Evolutionary conservation across 2,113 vertebrate genomes (phyloP), one percentile per base, ranked within the genome.

Genomic region (Butorides virescens): DNA sequence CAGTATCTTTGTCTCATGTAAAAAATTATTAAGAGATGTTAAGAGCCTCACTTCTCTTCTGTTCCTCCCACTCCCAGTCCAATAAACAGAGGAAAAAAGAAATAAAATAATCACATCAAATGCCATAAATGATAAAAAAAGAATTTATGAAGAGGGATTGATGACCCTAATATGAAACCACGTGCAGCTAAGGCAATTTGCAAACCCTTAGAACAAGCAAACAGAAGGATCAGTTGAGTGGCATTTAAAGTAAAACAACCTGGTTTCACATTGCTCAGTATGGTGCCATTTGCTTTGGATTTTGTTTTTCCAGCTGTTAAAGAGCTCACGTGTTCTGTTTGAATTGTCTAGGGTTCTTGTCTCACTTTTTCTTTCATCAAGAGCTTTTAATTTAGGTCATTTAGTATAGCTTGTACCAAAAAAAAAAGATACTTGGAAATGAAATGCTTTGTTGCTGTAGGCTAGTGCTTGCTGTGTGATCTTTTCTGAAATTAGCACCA

Each of bases 381-480:
- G 47, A 88, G 75, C 29, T 81, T 93, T 96, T 90, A 80, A 92
- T 94, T 90, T 82, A 56, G 21, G 46, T 66, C 29, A 80, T 80
- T 90, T 71, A 30, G 7, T 36, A 56, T 34, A 53, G 65, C 46
- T 68, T 61, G 32, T 65, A 55, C 42, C 10, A 4, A 32, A 72
- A 81, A 61, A 92, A 84, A 67, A 39, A 68, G 21, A 55, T 55
- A 29, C 13, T 65, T 34, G 30, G 17, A 81, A 81, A 65, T 63
- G 23, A 67, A 94, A 81, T 50, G 59, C 56, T 70, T 68, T 84
- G 39, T 82, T 86, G 65, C 49, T 93, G 71, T 77, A 74, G 90
- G 79, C n/a, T 61, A 82, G 23, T 58, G 37, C 55, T 85, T 85
- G 11, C 74, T 55, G 44, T 73, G 49, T 82, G 75, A 91, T 91